phyloP scores from a whole-genome alignment of 2,113 vertebrate species.

The Bostrychus sinensis region DNA sequence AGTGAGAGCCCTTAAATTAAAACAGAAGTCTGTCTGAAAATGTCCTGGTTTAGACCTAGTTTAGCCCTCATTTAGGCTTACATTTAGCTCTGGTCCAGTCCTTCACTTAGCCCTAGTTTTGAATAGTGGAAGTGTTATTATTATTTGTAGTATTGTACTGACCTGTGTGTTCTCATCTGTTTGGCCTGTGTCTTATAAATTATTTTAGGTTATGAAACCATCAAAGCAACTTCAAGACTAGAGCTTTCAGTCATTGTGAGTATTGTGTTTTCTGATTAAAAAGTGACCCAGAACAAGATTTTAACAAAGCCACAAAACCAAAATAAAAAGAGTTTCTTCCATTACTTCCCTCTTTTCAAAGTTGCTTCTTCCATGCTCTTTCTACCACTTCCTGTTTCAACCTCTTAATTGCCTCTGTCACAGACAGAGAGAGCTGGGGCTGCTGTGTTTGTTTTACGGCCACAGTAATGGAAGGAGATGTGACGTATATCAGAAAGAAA shows the following conservation, averaged over 20 bases:
- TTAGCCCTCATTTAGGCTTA: no score
- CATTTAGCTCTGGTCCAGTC: no score
- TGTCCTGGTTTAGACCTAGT: no score
- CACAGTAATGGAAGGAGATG: constrained; percentile 53
- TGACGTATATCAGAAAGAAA: constrained; percentile 44
- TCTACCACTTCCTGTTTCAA: constrained; percentile 27
- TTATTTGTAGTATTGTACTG: no score
- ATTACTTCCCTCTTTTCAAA: neutral
- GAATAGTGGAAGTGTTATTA: no score
- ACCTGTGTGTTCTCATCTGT: no score
- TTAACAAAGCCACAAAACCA: neutral
- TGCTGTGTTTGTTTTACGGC: constrained; percentile 43
- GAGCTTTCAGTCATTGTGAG: neutral
- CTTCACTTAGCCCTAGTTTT: no score
- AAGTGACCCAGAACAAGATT: neutral
- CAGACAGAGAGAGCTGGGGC: constrained; percentile 27
- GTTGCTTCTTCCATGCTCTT: neutral
- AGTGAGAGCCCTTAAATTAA: no score
- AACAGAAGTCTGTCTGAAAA: no score
- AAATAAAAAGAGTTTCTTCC: neutral
- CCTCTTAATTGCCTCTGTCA: constrained; percentile 30
- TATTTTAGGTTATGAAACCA: neutral
- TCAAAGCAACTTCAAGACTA: neutral
- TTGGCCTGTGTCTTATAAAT: no score
- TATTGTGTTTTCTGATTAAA: neutral